Percentiles rank a stretch among this genome's conserved stretches.
phyloP scores from a whole-genome alignment of 2,888 invertebrate genomes.

The Plagodis dolabraria region DNA sequence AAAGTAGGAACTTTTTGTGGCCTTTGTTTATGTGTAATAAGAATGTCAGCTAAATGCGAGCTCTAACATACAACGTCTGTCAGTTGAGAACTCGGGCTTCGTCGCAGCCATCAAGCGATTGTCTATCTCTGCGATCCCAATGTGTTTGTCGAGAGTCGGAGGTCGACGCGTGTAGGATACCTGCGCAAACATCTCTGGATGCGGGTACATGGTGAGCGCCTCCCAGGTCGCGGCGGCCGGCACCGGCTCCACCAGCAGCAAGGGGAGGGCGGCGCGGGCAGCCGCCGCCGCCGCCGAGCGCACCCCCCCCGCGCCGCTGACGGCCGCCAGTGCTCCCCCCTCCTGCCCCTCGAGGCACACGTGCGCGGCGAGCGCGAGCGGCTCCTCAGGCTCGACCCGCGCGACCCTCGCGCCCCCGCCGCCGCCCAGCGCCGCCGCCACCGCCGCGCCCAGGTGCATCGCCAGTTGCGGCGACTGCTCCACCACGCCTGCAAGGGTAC shows the following conservation, averaged over 20 bases:
- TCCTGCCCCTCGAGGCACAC: conserved; percentile 42
- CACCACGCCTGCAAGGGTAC: conserved; percentile 47
- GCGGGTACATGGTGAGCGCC: conserved; percentile 61
- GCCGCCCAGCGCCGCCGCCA: conserved; percentile 44
- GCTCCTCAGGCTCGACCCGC: conserved; percentile 37
- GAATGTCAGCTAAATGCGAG: background rate
- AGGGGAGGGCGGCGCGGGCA: conserved; percentile 61
- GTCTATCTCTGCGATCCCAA: too few relatives aligned
- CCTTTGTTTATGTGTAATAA: too few relatives aligned
- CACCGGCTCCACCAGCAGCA: conserved; percentile 55
- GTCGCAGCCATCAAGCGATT: too few relatives aligned
- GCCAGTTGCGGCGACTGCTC: conserved; percentile 47
- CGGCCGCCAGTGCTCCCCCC: conserved; percentile 38
- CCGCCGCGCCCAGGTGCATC: conserved; percentile 49
- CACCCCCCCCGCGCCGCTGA: conserved; percentile 61
- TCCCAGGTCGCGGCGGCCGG: conserved; percentile 49
- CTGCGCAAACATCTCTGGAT: conserved; percentile 54
- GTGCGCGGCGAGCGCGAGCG: conserved; percentile 44
- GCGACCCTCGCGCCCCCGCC: conserved; percentile 26
- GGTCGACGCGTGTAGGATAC: conserved; percentile 20
- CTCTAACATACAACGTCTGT: too few relatives aligned
- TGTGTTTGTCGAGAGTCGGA: too few relatives aligned
- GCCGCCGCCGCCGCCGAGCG: conserved; percentile 57
- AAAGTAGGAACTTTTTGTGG: too few relatives aligned
- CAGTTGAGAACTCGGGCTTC: too few relatives aligned